phyloP scores from a whole-genome alignment of 2,888 invertebrate genomes.

The Pasiphila rectangulata region DNA sequence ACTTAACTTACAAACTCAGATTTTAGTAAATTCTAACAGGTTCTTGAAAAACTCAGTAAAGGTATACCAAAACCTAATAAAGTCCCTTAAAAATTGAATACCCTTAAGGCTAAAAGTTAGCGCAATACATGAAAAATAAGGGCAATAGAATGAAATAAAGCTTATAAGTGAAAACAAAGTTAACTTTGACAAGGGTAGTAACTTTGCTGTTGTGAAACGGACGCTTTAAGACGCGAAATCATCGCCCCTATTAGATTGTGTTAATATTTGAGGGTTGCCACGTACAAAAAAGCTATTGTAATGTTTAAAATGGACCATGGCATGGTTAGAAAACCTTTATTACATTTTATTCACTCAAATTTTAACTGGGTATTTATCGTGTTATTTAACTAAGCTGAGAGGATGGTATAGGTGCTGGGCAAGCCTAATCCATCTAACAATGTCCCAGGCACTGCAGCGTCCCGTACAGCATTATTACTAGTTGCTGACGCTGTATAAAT shows the following conservation, averaged over 20 bases:
- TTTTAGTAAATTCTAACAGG: background rate
- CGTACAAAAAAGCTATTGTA: background rate
- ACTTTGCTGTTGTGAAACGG: conserved; percentile 61
- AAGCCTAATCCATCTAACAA: too few relatives aligned
- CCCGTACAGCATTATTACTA: too few relatives aligned
- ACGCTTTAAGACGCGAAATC: conserved; percentile 68
- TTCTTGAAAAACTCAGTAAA: background rate
- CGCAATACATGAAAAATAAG: conserved; percentile 34
- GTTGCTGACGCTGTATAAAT: too few relatives aligned
- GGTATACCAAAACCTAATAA: conserved; percentile 14
- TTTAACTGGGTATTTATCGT: too few relatives aligned
- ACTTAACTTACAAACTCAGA: background rate
- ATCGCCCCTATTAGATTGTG: conserved; percentile 59
- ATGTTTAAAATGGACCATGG: background rate
- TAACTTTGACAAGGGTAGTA: conserved; percentile 62
- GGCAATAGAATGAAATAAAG: conserved; percentile 42
- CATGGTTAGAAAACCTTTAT: background rate
- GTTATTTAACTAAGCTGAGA: too few relatives aligned
- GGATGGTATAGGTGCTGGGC: too few relatives aligned
- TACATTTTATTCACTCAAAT: too few relatives aligned
- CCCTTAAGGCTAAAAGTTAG: conserved; percentile 18
- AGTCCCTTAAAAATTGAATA: conserved; percentile 14
- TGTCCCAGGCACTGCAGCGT: too few relatives aligned
- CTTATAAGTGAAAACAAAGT: conserved; percentile 63
- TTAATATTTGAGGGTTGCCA: conserved; percentile 51